These are phyloP conservation scores for Labeo rohita DNA, from an alignment of 2,113 vertebrate genomes.

Conservation along the genomic window DNA sequence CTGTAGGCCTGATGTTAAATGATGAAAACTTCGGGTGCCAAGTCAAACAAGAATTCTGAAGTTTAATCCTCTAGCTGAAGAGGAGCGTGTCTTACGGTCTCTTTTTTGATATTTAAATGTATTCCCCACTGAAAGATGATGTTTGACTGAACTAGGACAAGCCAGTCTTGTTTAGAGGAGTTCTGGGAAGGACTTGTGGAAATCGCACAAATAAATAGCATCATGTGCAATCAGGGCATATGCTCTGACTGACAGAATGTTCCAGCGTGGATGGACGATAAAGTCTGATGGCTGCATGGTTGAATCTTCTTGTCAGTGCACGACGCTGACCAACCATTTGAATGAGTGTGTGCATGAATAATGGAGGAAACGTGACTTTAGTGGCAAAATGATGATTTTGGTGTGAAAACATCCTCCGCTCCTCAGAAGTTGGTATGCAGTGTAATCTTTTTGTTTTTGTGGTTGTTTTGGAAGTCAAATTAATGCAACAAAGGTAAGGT, in stretches of 20 bases:
- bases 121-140: constrained; percentile 38
- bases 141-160: constrained; percentile 56
- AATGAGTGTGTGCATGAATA: constrained; percentile 27
- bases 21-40: constrained; percentile 15
- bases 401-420: not conserved
- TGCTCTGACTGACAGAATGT: constrained; percentile 14
- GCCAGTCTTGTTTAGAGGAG: constrained; percentile 41
- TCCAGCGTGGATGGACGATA: constrained; percentile 19
- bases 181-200: constrained; percentile 35
- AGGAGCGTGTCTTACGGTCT: not conserved
- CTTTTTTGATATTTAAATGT: constrained; percentile 30
- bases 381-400: constrained; percentile 20
- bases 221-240: constrained; percentile 20
- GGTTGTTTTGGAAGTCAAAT: constrained; percentile 12
- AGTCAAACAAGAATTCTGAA: constrained; percentile 25
- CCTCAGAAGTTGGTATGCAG: not conserved
- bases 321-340: not conserved
- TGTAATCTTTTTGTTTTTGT: not conserved
- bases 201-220: constrained; percentile 45
- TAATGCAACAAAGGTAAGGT: not conserved
- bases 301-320: constrained; percentile 33
- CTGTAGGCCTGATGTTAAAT: constrained; percentile 16
- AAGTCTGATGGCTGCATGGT: not conserved
- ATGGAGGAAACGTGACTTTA: constrained; percentile 24
- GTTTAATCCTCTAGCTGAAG: constrained; percentile 14